Percentiles rank a stretch among this genome's conserved stretches.
These are phyloP conservation scores for Lutjanus campechanus DNA, from an alignment of 2,797 vertebrate species.

Conservation along the genomic window DNA sequence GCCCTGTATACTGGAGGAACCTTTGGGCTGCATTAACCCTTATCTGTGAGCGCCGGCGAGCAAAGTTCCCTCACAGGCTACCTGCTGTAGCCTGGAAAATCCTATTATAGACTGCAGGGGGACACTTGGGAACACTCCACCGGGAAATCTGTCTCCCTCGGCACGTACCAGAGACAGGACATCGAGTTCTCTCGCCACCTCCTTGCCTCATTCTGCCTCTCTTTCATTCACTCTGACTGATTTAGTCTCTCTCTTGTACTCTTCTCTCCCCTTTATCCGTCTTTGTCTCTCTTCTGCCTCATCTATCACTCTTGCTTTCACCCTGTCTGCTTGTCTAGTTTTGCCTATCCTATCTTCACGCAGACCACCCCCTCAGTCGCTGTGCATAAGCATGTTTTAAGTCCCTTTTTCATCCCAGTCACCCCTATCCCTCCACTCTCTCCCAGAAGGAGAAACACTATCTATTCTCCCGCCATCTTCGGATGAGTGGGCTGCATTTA, in stretches of 20 bases:
- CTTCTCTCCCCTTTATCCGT: constrained; percentile 65
- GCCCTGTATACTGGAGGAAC: constrained; percentile 69
- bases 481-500: constrained; percentile 64
- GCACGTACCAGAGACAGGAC: constrained; percentile 74
- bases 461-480: constrained; percentile 66
- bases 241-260: constrained; percentile 67
- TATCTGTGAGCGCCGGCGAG: constrained; percentile 76
- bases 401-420: constrained; percentile 37
- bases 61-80: constrained; percentile 82
- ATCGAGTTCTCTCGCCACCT: constrained; percentile 69
- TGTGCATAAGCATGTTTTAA: constrained; percentile 53
- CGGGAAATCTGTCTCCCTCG: constrained; percentile 78
- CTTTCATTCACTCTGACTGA: constrained; percentile 75
- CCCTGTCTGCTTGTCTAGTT: constrained; percentile 67
- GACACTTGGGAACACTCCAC: constrained; percentile 75
- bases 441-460: constrained; percentile 56
- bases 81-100: constrained; percentile 85
- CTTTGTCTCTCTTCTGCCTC: constrained; percentile 69
- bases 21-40: constrained; percentile 82
- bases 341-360: constrained; percentile 67
- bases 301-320: constrained; percentile 76
- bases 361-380: constrained; percentile 37
- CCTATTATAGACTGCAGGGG: constrained; percentile 78
- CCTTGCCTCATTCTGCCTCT: constrained; percentile 59
- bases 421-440: constrained; percentile 12